Evolutionary conservation across 2,113 vertebrate species (phyloP), one percentile per base, ranked within the genome.

Genomic region (Amazona vittata): DNA sequence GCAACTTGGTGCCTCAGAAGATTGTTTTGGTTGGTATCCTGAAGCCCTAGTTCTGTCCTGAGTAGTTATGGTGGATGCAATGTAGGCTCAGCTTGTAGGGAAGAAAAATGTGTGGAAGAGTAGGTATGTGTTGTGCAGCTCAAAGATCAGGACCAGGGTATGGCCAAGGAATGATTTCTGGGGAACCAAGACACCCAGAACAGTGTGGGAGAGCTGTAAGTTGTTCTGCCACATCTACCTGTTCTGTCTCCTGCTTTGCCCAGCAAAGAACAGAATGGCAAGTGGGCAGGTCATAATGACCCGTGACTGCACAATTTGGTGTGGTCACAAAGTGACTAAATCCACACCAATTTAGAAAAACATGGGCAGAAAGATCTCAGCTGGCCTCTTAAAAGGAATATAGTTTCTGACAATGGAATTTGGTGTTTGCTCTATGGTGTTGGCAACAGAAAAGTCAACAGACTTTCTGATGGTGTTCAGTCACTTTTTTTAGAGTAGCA

Each of bases 361-460:
- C 75, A 28, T 0, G 6, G 76, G 37, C 73, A 89, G 89, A 92
- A 84, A 79, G 81, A 62, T 69, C 65, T 90, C 76, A 89, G 75
- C 35, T 6, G 6, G 35, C 22, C 15, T 81, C 88, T 69, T 84
- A 47, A 64, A 91, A 89, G 0, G 11, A 86, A 20, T 17, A 35
- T 37, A 53, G 41, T 65, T 82, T 47, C n/a, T 79, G 69, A 83
- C 57, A 83, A 25, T 62, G 67, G 86, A 59, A 22, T 85, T 52
- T 89, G 80, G 21, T 86, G 57, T 94, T 96, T 85, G 89, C 50
- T 92, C 46, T 70, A 21, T 49, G 14, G 60, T 44, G 55, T 53
- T 75, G 81, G 29, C 44, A 49, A 13, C 64, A 65, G 44, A 49
- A 52, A 76, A 86, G 47, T 68, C 81, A 90, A 92, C 62, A 46